A percentile compares a stretch with the other conserved stretches of the same genome.
These are phyloP conservation scores for Hydrotaea cyrtoneurina DNA, from an alignment of 2,888 invertebrate species.

Conservation along the genomic window DNA sequence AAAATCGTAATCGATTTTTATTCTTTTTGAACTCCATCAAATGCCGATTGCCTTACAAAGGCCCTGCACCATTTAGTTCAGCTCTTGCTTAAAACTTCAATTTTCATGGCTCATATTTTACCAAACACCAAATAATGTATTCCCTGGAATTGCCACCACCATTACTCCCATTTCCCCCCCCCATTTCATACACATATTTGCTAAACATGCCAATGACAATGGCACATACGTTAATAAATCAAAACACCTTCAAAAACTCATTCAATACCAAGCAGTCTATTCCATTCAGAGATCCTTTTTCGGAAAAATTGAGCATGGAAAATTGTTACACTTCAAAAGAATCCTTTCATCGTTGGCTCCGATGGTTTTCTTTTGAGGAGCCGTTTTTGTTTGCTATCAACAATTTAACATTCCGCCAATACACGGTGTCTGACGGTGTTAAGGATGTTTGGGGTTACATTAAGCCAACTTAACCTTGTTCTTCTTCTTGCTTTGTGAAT, in stretches of 20 bases:
- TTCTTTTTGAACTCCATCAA: background rate
- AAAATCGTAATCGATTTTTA: no score
- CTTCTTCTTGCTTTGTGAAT: background rate
- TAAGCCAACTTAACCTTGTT: conserved; percentile 57
- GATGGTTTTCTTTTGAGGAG: background rate
- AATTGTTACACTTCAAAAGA: conserved; percentile 40
- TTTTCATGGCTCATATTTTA: conserved; percentile 32
- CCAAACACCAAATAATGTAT: background rate
- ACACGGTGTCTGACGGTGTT: conserved; percentile 41
- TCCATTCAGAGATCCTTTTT: conserved; percentile 14
- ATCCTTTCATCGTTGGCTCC: conserved; percentile 44
- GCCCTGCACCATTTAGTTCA: background rate
- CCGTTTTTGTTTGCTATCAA: conserved; percentile 41
- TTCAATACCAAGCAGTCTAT: background rate
- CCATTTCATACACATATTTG: conserved; percentile 46
- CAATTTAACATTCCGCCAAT: conserved; percentile 50
- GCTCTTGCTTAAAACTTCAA: background rate
- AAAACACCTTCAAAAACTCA: conserved; percentile 67
- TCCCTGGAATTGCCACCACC: background rate
- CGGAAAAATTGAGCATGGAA: conserved; percentile 57
- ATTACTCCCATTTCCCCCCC: background rate
- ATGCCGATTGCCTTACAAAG: background rate
- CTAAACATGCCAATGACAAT: conserved; percentile 60
- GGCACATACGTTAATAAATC: conserved; percentile 66
- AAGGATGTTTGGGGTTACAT: conserved; percentile 59